Evolutionary conservation across 2,888 invertebrate genomes (phyloP), one percentile per base, ranked within the genome.

Genomic region (Yponomeuta cagnagella): DNA sequence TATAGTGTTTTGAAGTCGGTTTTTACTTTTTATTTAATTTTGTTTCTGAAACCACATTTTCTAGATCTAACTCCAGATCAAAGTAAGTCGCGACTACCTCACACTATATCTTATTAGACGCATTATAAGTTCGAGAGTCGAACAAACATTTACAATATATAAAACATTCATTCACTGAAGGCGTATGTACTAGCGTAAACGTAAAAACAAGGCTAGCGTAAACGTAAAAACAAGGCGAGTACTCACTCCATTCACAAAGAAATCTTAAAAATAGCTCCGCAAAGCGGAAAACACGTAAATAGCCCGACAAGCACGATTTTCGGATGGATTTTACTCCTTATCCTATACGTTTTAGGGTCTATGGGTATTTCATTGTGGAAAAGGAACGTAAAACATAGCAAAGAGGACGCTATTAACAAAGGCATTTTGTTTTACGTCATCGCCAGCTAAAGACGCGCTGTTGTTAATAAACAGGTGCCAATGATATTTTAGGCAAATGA

Each of bases 201-300:
- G 12, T 52, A 15, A 52, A 52, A 52, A 10, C 52, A 52, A 52
- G 12, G 6, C 52, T 52, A 15, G 52, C 52, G 52, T 15, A 52
- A 15, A 52, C 52, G 12, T 58, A 15, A 58, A 58, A 58, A 12
- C 52, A 58, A 58, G 15, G 8, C 15, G 52, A 58, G n/a, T 30
- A 65, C 10, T 12, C 31, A 31, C 10, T 12, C 31, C 65, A 65
- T 65, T 65, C 65, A 65, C 33, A 65, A 23, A 10, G 31, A 65
- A 65, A 33, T 23, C 65, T 65, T 31, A 65, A 65, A 33, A 65
- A 65, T 65, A 30, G 31, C 65, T 58, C 52, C 52, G 5, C 30
- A 23, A 10, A 23, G 65, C 65, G 9, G 9, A 65, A 31, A 65
- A 33, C 65, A 65, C 33, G 65, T 33, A 65, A 65, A 65, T 65